Percentiles rank a stretch among this genome's conserved stretches.
Evolutionary conservation across 2,888 invertebrate genomes (phyloP).

Genomic region (Teleogryllus oceanicus): DNA sequence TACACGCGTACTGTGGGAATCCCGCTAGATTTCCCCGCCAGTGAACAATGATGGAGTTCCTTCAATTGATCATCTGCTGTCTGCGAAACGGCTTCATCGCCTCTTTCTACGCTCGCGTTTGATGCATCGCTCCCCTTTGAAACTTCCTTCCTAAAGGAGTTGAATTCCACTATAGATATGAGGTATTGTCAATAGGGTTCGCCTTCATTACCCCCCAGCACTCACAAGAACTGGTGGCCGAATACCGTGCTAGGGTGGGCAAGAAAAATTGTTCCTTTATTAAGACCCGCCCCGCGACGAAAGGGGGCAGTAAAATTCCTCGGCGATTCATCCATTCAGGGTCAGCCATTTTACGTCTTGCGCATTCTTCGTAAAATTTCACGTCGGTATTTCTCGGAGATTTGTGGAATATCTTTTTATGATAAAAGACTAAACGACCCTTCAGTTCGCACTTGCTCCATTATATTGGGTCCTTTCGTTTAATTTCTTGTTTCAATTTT

Average conservation of each 20-base stretch:
- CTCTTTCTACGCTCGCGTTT: neutral
- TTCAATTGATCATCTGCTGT: neutral
- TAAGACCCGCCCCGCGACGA: neutral
- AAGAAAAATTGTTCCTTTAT: constrained; percentile 18
- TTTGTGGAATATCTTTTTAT: neutral
- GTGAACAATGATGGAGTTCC: neutral
- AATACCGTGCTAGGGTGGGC: neutral
- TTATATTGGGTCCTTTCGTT: no score
- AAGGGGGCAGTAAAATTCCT: neutral
- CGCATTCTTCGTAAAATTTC: neutral
- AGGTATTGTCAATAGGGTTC: neutral
- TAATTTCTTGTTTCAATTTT: no score
- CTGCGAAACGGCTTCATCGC: neutral
- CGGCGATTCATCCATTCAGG: neutral
- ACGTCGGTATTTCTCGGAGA: neutral
- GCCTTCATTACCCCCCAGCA: neutral
- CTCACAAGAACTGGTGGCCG: neutral
- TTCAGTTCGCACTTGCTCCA: no score
- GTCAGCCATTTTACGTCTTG: neutral
- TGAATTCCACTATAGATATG: neutral
- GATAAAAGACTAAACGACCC: no score
- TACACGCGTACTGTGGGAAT: no score
- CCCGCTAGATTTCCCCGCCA: neutral
- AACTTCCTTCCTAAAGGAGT: constrained; percentile 1
- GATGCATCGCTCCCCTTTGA: neutral